Evolutionary conservation across 2,797 vertebrate genomes (phyloP).

Genomic region (Petrocephalus schoutedeni): DNA sequence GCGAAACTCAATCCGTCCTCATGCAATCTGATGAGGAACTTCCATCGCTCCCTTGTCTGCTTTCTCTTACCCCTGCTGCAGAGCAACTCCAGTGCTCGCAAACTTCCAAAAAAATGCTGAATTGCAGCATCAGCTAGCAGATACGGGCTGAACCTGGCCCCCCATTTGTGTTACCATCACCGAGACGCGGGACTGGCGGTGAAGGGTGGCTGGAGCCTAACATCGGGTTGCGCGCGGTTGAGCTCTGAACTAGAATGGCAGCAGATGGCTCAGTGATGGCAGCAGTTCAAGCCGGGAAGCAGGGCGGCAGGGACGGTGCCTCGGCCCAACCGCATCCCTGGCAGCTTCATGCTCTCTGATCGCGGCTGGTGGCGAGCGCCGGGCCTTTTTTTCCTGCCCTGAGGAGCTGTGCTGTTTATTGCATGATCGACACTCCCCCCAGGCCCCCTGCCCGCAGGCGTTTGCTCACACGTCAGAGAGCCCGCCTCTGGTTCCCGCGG

Average conservation of each 20-base stretch:
- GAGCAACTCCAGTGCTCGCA: neutral
- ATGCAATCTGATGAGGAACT: neutral
- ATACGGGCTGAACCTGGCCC: neutral
- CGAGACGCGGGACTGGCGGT: slow-evolving; percentile 4
- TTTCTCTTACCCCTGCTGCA: neutral
- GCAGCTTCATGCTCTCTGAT: slow-evolving; percentile 31
- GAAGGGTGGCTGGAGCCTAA: slow-evolving; percentile 29
- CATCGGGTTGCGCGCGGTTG: slow-evolving; percentile 37
- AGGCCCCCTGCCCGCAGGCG: neutral
- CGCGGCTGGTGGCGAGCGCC: slow-evolving; percentile 39
- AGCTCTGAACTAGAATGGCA: slow-evolving; percentile 56
- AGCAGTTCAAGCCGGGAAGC: slow-evolving; percentile 51
- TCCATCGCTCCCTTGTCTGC: neutral
- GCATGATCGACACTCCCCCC: slow-evolving; percentile 25
- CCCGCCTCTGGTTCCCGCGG: neutral
- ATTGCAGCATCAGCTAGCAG: neutral
- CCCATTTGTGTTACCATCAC: neutral
- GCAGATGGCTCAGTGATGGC: slow-evolving; percentile 65
- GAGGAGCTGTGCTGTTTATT: slow-evolving; percentile 36
- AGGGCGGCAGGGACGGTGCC: slow-evolving; percentile 53
- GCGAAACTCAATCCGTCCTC: neutral
- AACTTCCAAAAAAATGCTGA: neutral
- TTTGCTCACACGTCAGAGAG: neutral
- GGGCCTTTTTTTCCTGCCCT: slow-evolving; percentile 29
- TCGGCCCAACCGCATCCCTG: slow-evolving; percentile 44